phyloP scores from a whole-genome alignment of 2,113 vertebrate species.

The Lepus timidus region DNA sequence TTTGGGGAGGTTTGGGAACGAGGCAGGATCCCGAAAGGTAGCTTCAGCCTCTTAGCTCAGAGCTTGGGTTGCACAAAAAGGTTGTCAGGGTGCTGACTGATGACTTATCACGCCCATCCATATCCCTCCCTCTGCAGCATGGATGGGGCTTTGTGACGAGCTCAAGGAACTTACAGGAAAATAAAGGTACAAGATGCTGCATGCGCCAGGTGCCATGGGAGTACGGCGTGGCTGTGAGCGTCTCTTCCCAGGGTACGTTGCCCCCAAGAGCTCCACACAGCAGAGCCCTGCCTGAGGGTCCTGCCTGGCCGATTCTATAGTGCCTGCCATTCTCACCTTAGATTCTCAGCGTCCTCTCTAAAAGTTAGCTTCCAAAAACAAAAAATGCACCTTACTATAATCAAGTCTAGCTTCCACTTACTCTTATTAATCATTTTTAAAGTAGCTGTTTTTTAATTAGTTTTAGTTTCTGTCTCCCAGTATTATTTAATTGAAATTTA shows the following conservation, averaged over 20 bases:
- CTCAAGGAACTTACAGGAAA: neutral
- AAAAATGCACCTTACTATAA: neutral
- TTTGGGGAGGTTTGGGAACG: neutral
- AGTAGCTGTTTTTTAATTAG: constrained; percentile 46
- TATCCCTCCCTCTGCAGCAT: neutral
- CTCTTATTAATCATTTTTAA: constrained; percentile 36
- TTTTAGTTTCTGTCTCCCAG: neutral
- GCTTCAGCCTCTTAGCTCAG: no score
- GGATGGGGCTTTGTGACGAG: neutral
- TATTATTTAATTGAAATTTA: constrained; percentile 46
- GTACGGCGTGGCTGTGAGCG: accelerated
- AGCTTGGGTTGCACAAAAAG: neutral
- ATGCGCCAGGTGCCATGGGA: accelerated
- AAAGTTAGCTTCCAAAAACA: neutral
- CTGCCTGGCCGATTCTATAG: neutral
- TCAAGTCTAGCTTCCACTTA: neutral
- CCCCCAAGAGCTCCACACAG: accelerated
- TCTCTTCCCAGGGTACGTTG: neutral
- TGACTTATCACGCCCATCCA: accelerated
- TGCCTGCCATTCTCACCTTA: accelerated
- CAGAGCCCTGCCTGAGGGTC: accelerated
- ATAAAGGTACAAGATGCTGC: neutral
- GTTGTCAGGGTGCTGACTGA: neutral
- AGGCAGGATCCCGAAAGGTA: neutral
- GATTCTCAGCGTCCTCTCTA: neutral